Conservation (phyloP, 2,113 vertebrate genomes). For the Oenanthe melanoleuca region DNA sequence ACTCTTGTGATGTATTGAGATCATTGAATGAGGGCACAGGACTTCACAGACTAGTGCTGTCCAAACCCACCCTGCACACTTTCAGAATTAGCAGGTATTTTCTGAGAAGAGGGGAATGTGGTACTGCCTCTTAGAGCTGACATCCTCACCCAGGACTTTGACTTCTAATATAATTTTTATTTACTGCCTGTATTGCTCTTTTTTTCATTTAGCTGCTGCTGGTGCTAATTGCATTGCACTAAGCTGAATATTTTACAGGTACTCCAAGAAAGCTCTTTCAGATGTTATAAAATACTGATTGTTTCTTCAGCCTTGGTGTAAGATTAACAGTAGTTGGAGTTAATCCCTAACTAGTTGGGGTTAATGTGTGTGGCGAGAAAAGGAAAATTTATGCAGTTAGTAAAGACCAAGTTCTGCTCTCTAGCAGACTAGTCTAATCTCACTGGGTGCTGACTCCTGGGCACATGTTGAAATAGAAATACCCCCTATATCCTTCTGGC, state of each 20-base stretch:
- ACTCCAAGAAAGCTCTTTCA: neutral
- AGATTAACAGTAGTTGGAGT: neutral
- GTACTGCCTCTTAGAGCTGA: neutral
- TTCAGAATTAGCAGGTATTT: neutral
- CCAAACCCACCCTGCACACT: neutral
- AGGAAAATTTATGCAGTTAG: neutral
- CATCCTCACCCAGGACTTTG: neutral
- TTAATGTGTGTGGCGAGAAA: neutral
- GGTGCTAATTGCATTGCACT: neutral
- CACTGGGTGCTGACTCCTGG: neutral
- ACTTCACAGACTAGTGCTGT: neutral
- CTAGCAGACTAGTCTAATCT: neutral
- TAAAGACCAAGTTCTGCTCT: neutral
- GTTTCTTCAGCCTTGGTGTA: neutral
- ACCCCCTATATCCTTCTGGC: neutral
- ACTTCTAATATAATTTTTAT: neutral
- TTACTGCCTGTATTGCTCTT: neutral
- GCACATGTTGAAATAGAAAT: neutral
- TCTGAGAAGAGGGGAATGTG: neutral
- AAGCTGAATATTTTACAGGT: neutral
- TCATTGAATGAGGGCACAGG: neutral
- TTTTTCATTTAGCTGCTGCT: neutral
- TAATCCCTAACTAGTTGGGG: neutral
- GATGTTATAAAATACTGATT: neutral
- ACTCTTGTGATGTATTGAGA: neutral